Base-by-base conservation (phyloP, 1,140 invertebrate species). In the Orchestia grillus region DNA sequence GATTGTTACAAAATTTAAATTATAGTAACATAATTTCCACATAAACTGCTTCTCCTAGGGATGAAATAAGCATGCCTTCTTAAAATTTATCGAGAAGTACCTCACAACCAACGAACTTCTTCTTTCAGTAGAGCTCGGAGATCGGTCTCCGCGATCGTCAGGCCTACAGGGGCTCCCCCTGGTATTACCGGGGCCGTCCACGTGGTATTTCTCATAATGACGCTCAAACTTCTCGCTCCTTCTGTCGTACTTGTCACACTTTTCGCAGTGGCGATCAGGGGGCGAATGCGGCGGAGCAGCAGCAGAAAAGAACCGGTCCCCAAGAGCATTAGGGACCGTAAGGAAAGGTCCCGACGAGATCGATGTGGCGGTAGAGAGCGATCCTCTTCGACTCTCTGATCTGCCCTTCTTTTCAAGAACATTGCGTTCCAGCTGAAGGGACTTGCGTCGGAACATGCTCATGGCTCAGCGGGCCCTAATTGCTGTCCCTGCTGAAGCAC, bases 51-150 rank as follows among this genome's bases (percentile, higher is more conserved):
- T 36, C 1, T 77, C 36, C 62, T 77, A 77, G 62, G 28, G 11
- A 23, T 28, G 62, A 77, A 3, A 77, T 36, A 77, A 36, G 62
- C 15, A 77, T 23, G 36, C 28, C 28, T 23, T 36, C 62, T 8
- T 77, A 77, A 77, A 36, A 77, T 77, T 77, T 36, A 77, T 36
- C 36, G 62, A 77, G 11, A 36, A 77, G 62, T 97, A 97, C 97
- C 97, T 97, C 88, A 97, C 96, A 15, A 97, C 97, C 87, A 97
- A 96, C 91, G 97, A 97, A 87, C 97, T 97, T 40, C 97, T 90
- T 1, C 97, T 96, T 87, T 97, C 97, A 23, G 95, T 45, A 45
- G 92, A 94, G 44, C 92, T 94, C 92, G 92, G 92, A 41, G 92
- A 94, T 15, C 92, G 92, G 92, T 94, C 92, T 0, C 92, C 92